Evolutionary conservation across 2,113 vertebrate genomes (phyloP).

Genomic region (Elephantulus edwardii): DNA sequence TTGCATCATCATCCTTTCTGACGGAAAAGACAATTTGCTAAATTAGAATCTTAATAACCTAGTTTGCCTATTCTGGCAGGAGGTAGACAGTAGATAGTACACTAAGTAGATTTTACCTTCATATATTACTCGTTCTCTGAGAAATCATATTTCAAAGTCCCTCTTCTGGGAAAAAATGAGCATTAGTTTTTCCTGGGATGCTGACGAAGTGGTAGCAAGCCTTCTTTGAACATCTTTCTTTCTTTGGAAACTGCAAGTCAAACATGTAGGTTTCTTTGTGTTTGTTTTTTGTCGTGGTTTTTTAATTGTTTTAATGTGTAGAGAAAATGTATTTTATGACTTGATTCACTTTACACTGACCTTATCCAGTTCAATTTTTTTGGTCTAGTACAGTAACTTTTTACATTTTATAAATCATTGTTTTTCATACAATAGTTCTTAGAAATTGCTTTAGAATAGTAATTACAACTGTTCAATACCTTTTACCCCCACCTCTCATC

Average conservation of each 20-base stretch:
- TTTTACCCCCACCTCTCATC: too few species aligned
- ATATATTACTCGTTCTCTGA: constrained; percentile 63
- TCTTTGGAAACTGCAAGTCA: constrained; percentile 43
- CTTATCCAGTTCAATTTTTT: too few species aligned
- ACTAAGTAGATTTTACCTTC: constrained; percentile 64
- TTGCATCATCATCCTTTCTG: constrained; percentile 53
- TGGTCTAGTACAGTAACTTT: too few species aligned
- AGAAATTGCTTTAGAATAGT: too few species aligned
- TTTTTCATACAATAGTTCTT: too few species aligned
- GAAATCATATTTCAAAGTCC: constrained; percentile 53
- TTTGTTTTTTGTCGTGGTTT: constrained; percentile 2
- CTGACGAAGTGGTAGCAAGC: not conserved
- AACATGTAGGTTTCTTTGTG: not conserved
- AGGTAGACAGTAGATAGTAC: constrained; percentile 54
- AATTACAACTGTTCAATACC: too few species aligned
- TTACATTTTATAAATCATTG: too few species aligned
- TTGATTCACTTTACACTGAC: too few species aligned
- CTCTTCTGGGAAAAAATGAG: constrained; percentile 64
- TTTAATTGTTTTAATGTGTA: too few species aligned
- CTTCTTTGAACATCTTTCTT: not conserved
- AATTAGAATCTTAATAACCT: constrained; percentile 62
- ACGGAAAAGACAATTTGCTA: constrained; percentile 58
- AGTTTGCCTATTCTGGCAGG: constrained; percentile 59
- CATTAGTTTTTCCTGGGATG: not conserved
- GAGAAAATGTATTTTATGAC: too few species aligned